A percentile compares a stretch with the other conserved stretches of the same genome.
Evolutionary conservation across 2,797 vertebrate genomes (phyloP).

Genomic region (Catharus ustulatus): DNA sequence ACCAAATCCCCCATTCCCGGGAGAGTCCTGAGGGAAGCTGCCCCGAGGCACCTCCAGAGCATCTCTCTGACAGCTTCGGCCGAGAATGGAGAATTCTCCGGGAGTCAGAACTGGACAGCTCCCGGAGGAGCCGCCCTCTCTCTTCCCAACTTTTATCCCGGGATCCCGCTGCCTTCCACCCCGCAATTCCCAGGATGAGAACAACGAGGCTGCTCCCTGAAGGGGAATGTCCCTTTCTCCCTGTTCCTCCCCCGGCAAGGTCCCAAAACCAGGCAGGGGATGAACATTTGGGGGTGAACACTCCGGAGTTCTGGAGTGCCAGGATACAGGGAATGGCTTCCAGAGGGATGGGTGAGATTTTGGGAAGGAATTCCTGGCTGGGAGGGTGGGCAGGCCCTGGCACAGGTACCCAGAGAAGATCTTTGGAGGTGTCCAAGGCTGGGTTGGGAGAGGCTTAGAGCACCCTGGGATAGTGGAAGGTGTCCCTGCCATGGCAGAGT

Average conservation of each 20-base stretch:
- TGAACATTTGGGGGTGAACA: not conserved
- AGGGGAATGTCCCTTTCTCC: not conserved
- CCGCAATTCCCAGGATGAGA: not conserved
- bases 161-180: not conserved
- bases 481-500: not conserved
- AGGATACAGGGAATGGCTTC: not conserved
- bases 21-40: not conserved
- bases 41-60: not conserved
- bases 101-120: not conserved
- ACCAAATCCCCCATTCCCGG: not conserved
- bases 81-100: not conserved
- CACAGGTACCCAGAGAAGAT: rapidly evolving
- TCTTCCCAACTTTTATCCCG: not conserved
- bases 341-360: not conserved
- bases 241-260: not conserved
- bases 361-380: not conserved
- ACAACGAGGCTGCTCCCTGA: not conserved
- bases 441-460: not conserved
- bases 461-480: rapidly evolving
- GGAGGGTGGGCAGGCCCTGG: not conserved
- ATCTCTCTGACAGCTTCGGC: no score
- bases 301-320: not conserved
- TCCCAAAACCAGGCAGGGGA: not conserved
- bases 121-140: not conserved
- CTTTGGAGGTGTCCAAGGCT: not conserved